A percentile compares a stretch with the other conserved stretches of the same genome.
These are phyloP conservation scores for Silurus meridionalis DNA, from an alignment of 2,113 vertebrate genomes.

Conservation along the genomic window DNA sequence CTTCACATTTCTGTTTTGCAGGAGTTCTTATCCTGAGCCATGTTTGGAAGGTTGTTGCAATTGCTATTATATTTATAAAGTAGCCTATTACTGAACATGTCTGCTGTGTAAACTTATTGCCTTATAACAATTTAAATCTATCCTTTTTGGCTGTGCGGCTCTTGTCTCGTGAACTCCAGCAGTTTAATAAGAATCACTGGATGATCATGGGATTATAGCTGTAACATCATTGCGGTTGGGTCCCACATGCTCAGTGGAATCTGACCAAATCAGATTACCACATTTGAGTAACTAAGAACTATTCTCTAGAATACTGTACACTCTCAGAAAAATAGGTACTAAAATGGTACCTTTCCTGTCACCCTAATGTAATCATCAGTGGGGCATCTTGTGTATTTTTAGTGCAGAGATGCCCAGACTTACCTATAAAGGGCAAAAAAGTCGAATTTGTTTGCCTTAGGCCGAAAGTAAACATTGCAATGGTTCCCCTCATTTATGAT, in stretches of 20 bases:
- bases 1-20: background rate
- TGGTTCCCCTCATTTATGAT: too few species aligned
- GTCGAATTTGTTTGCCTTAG: too few species aligned
- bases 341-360: background rate
- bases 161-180: background rate
- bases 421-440: too few species aligned
- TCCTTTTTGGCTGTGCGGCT: background rate
- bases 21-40: background rate
- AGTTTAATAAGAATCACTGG: background rate
- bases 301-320: background rate
- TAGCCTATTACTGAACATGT: background rate
- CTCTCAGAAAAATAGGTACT: background rate
- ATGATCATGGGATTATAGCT: background rate
- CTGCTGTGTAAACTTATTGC: constrained; percentile 27
- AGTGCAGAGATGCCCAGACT: too few species aligned
- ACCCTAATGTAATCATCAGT: background rate
- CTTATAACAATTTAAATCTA: too few species aligned
- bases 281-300: background rate
- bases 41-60: background rate
- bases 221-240: background rate
- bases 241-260: background rate
- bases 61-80: background rate
- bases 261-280: background rate
- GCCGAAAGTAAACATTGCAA: too few species aligned
- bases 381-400: background rate